A percentile compares a stretch with the other conserved stretches of the same genome.
Evolutionary conservation across 2,797 vertebrate species (phyloP).

Genomic region (Hemitrygon akajei): DNA sequence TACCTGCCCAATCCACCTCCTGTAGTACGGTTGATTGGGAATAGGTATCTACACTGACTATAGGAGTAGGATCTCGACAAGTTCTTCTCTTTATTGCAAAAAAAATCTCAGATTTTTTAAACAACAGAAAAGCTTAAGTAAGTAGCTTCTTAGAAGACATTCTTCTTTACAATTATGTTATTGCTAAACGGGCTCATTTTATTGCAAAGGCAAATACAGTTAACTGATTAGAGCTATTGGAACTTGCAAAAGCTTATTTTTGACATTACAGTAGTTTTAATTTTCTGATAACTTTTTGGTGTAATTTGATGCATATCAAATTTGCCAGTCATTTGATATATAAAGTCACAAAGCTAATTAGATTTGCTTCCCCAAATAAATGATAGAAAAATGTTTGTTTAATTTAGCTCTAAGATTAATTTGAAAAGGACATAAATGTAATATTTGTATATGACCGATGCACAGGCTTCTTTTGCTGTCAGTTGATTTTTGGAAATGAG

Average conservation of each 20-base stretch:
- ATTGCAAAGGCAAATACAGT: no score
- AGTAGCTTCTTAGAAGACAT: not conserved
- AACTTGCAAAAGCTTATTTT: not conserved
- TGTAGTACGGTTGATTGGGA: no score
- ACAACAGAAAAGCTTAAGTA: slow-evolving; percentile 1
- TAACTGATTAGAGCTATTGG: not conserved
- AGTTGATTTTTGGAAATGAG: not conserved
- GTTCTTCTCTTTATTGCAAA: not conserved
- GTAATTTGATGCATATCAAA: not conserved
- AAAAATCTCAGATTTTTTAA: not conserved
- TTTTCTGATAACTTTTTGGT: not conserved
- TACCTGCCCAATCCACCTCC: no score
- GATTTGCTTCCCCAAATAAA: not conserved
- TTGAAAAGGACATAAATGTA: not conserved
- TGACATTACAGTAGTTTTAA: not conserved
- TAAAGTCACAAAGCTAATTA: not conserved
- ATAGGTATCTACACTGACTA: no score
- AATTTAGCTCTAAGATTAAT: not conserved
- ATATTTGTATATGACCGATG: not conserved
- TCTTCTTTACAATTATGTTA: not conserved
- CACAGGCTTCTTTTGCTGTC: not conserved
- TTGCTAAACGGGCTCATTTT: no score
- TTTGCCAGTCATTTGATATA: not conserved
- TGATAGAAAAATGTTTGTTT: not conserved
- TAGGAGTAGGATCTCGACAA: not conserved